Base-by-base conservation (phyloP, 2,888 invertebrate species). In the Coelopa pilipes region DNA sequence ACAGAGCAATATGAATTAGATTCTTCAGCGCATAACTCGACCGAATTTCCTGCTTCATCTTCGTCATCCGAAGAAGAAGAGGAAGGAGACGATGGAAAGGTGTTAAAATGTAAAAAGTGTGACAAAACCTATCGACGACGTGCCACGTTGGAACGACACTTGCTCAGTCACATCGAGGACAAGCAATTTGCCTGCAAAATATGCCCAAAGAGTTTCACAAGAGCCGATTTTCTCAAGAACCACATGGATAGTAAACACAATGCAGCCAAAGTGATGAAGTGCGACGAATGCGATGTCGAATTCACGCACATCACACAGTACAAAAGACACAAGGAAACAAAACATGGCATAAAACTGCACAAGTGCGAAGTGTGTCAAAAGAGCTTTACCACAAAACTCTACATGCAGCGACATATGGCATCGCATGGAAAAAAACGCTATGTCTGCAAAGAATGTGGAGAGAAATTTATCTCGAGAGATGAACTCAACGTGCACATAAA, bases 401-500 rank as follows among this genome's bases (percentile, higher is more conserved):
- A 89, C 79, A 79, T 89, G 19, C 87, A 88, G 76, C 85, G 88
- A 2, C 89, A 90, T 78, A 84, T 88, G 85, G 46, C 19, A 46
- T 74, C 78, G 19, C 86, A 86, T 74, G 78, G 76, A 1, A 81
- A 81, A 46, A 79, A 81, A 19, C 79, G 78, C 12, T 85, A 79
- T 75, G 76, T 77, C 19, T 87, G 87, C 74, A 84, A 86, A 76
- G 78, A 81, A 47, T 86, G 87, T 75, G 70, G 80, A 10, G 76
- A 79, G 69, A 77, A 78, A 13, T 86, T 83, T 75, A 73, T 86
- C n/a, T 87, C 88, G 0, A 89, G 89, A 76, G 87, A 88, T 1
- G 88, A 89, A 77, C 81, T 89, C 5, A 88, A 85, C 3, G 88
- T 88, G 76, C 90, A 90, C 78, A 85, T 86, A 78, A 90, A 89